Conservation (phyloP, 2,888 invertebrate genomes). For the Aporophyla nigra region DNA sequence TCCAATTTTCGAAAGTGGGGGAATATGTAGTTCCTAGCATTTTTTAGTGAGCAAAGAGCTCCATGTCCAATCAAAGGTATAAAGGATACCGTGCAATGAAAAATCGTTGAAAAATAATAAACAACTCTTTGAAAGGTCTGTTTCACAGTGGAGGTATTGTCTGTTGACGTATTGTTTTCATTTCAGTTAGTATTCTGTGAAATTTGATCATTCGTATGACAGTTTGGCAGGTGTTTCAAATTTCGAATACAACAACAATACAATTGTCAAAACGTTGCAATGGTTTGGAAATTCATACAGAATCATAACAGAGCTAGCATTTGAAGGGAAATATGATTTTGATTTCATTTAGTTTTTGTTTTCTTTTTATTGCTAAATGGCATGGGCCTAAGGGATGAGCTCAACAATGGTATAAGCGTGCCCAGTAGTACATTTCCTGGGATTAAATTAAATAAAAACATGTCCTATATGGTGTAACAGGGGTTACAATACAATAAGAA, state of each 20-base stretch:
- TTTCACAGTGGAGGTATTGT: not conserved
- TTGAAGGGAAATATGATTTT: not conserved
- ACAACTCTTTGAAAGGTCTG: not conserved
- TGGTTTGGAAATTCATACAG: not conserved
- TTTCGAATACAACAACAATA: not conserved
- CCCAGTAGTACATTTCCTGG: not conserved
- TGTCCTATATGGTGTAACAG: not conserved
- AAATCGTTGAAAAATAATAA: not conserved
- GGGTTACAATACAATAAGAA: not conserved
- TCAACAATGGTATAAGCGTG: not conserved
- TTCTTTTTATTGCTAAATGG: not conserved
- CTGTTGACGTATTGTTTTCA: not conserved
- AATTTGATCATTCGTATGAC: not conserved
- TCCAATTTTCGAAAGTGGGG: no score
- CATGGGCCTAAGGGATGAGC: not conserved
- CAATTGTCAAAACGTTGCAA: not conserved
- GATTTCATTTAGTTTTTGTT: not conserved
- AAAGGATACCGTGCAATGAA: not conserved
- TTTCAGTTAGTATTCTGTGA: not conserved
- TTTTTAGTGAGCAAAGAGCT: not conserved
- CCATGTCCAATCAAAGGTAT: not conserved
- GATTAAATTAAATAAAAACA: not conserved
- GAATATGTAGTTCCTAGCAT: not conserved
- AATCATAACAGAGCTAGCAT: not conserved
- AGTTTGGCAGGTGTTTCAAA: not conserved